Conservation (phyloP, 2,888 invertebrate species). For the Pandemis corylana region DNA sequence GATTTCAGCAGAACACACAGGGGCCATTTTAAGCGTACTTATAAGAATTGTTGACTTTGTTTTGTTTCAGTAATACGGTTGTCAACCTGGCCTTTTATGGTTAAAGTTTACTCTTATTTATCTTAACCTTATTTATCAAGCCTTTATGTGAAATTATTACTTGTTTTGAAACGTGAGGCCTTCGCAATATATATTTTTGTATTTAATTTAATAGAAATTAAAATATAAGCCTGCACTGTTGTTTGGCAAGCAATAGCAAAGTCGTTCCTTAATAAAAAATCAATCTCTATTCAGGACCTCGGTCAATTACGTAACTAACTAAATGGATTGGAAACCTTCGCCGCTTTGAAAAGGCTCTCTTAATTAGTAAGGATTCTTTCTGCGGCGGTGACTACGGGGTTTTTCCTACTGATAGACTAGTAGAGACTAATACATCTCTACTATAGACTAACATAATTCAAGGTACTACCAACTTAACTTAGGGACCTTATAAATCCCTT, state of each 20-base stretch:
- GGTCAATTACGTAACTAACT: slow-evolving; percentile 36
- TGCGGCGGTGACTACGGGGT: slow-evolving; percentile 12
- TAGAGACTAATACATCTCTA: neutral
- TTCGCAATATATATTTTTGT: neutral
- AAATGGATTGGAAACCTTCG: slow-evolving; percentile 37
- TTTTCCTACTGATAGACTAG: slow-evolving; percentile 42
- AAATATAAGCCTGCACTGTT: neutral
- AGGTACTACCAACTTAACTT: too few relatives aligned
- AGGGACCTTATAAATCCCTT: too few relatives aligned
- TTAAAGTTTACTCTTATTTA: neutral
- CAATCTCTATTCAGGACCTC: slow-evolving; percentile 33
- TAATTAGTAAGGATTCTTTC: slow-evolving; percentile 39
- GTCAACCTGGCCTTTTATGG: neutral
- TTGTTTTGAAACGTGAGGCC: too few relatives aligned
- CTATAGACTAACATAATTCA: too few relatives aligned
- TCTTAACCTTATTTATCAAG: neutral
- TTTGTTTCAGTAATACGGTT: neutral
- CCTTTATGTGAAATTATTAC: too few relatives aligned
- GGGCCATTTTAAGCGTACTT: neutral
- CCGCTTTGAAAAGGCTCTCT: slow-evolving; percentile 24
- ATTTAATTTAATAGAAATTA: neutral
- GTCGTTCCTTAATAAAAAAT: slow-evolving; percentile 16
- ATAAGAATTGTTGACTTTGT: neutral
- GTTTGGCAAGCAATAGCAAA: slow-evolving; percentile 13
- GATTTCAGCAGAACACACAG: neutral